Conservation (phyloP, 2,113 vertebrate species). For the Bos indicus region DNA sequence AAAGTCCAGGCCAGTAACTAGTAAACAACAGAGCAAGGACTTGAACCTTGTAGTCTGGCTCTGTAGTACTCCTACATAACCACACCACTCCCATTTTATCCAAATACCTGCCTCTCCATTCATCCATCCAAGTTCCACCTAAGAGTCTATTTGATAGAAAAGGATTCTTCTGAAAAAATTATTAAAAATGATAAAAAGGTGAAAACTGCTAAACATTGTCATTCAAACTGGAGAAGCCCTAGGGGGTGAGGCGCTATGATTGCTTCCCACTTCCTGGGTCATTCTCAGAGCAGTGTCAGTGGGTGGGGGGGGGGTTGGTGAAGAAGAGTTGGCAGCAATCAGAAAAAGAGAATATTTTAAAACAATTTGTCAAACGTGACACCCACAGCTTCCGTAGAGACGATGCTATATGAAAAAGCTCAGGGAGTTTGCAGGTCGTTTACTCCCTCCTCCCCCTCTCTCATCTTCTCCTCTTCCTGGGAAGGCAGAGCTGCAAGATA, state of each 20-base stretch:
- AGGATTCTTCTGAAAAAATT: background rate
- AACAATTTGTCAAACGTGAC: constrained; percentile 30
- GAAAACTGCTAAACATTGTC: background rate
- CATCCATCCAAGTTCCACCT: background rate
- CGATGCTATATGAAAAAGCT: background rate
- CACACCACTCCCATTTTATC: background rate
- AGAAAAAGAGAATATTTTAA: constrained; percentile 34
- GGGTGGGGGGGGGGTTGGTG: background rate
- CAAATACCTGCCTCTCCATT: background rate
- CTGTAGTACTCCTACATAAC: background rate
- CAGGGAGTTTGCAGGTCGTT: background rate
- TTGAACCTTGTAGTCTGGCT: background rate
- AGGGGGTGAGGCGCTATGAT: background rate
- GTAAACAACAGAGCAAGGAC: background rate
- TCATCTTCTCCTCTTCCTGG: background rate
- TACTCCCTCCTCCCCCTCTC: background rate
- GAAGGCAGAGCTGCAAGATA: background rate
- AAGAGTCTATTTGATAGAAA: background rate
- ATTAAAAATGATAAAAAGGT: background rate
- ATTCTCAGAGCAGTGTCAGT: constrained; percentile 17
- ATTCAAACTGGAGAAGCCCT: background rate
- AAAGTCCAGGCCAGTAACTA: background rate
- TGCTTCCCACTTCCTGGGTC: background rate
- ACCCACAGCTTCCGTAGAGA: background rate
- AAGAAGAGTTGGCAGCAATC: constrained; percentile 9